Conservation (phyloP, 2,113 vertebrate genomes). For the Delphinapterus leucas region DNA sequence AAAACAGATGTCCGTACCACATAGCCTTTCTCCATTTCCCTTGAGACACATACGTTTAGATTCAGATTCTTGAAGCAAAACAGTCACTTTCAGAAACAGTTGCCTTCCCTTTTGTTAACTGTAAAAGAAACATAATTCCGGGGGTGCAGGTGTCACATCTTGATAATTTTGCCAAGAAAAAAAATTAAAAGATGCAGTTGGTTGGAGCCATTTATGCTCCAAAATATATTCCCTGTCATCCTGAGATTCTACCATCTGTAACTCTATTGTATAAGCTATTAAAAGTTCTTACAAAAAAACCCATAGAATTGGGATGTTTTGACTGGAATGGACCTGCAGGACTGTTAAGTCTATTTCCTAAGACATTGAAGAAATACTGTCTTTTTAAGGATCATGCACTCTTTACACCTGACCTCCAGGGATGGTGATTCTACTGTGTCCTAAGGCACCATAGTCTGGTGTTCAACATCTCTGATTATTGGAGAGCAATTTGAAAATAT, state of each 20-base stretch:
- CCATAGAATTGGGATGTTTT: not conserved
- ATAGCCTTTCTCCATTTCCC: not conserved
- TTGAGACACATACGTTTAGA: not conserved
- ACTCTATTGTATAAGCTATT: not conserved
- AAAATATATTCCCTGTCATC: slow-evolving; percentile 6
- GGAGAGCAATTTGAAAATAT: not conserved
- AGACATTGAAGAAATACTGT: not conserved
- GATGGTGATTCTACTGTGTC: not conserved
- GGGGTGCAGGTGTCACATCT: not conserved
- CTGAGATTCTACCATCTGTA: not conserved
- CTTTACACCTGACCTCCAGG: not conserved
- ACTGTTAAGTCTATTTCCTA: not conserved
- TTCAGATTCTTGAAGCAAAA: not conserved
- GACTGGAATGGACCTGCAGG: not conserved
- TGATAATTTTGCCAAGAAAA: not conserved
- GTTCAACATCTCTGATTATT: not conserved
- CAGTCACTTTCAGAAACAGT: slow-evolving; percentile 15
- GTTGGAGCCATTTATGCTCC: not conserved
- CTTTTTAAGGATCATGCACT: not conserved
- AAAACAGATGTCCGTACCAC: not conserved
- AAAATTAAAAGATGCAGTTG: not conserved
- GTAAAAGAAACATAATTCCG: not conserved
- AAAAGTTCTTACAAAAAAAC: not conserved
- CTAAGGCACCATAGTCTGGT: not conserved
- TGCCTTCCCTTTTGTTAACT: not conserved